Evolutionary conservation across 2,113 vertebrate species (phyloP).

Genomic region (Neodon shergylaensis): DNA sequence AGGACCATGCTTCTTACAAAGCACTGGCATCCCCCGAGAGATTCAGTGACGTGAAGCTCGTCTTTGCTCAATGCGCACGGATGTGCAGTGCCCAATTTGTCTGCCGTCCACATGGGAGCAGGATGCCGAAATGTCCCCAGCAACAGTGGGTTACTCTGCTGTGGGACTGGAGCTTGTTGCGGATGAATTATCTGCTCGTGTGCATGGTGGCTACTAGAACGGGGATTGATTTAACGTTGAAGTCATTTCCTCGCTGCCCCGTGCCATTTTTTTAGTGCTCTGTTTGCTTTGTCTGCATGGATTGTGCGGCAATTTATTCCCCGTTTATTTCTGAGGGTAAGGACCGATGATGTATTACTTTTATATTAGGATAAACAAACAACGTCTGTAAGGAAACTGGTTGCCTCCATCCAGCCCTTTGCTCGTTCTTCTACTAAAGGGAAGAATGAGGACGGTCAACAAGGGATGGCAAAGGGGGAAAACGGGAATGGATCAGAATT

Average conservation of each 20-base stretch:
- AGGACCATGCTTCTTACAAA: neutral
- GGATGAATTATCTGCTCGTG: conserved; percentile 49
- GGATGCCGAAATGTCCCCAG: neutral
- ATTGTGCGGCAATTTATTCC: conserved; percentile 52
- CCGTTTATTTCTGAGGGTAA: conserved; percentile 50
- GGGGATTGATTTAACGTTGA: conserved; percentile 46
- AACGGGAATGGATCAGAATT: neutral
- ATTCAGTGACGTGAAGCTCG: neutral
- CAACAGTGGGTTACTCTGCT: neutral
- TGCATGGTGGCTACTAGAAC: neutral
- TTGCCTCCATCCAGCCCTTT: neutral
- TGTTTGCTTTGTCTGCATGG: conserved; percentile 50
- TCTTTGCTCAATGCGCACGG: neutral
- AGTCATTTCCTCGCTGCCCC: conserved; percentile 36
- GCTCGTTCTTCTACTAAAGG: neutral
- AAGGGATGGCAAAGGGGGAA: neutral
- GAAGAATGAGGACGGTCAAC: conserved; percentile 48
- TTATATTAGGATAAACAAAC: conserved; percentile 48
- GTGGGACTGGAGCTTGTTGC: conserved; percentile 7
- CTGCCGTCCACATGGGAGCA: neutral
- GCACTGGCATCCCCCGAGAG: neutral
- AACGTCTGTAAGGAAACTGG: conserved; percentile 31
- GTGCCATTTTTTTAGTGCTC: conserved; percentile 32
- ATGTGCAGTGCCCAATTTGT: neutral
- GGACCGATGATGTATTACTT: conserved; percentile 47